Percentiles rank a stretch among this genome's conserved stretches.
Evolutionary conservation across 1,140 invertebrate genomes (phyloP).

Genomic region (Drosophila busckii): DNA sequence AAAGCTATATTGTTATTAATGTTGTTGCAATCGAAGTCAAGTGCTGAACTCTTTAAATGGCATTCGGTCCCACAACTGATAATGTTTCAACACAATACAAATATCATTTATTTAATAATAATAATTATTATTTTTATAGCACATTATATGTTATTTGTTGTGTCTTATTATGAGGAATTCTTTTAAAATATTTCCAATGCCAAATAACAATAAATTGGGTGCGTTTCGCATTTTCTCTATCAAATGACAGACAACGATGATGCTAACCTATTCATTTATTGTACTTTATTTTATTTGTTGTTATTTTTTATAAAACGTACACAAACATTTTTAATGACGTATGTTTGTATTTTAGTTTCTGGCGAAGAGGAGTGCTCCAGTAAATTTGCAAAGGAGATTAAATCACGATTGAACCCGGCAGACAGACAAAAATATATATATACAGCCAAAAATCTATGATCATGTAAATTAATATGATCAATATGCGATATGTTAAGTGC

Average conservation of each 20-base stretch:
- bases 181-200: too few relatives aligned
- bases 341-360: conserved; percentile 47
- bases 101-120: conserved; percentile 42
- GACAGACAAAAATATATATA: too few relatives aligned
- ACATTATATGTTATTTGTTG: too few relatives aligned
- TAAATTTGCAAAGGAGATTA: conserved; percentile 2
- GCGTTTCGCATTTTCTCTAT: too few relatives aligned
- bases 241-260: too few relatives aligned
- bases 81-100: conserved; percentile 28
- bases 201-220: too few relatives aligned
- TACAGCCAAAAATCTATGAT: conserved; percentile 52
- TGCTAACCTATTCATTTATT: conserved; percentile 67
- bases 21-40: conserved; percentile 23
- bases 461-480: conserved; percentile 59
- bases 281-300: conserved; percentile 53
- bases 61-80: too few relatives aligned
- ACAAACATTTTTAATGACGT: conserved; percentile 65
- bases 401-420: conserved; percentile 17
- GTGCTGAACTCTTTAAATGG: too few relatives aligned
- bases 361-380: too few relatives aligned
- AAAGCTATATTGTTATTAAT: not conserved
- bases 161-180: too few relatives aligned
- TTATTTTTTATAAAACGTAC: conserved; percentile 65
- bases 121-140: conserved; percentile 26
- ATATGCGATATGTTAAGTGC: conserved; percentile 54